A percentile compares a stretch with the other conserved stretches of the same genome.
phyloP scores from a whole-genome alignment of 2,888 invertebrate genomes.

The Macrophya annulata region DNA sequence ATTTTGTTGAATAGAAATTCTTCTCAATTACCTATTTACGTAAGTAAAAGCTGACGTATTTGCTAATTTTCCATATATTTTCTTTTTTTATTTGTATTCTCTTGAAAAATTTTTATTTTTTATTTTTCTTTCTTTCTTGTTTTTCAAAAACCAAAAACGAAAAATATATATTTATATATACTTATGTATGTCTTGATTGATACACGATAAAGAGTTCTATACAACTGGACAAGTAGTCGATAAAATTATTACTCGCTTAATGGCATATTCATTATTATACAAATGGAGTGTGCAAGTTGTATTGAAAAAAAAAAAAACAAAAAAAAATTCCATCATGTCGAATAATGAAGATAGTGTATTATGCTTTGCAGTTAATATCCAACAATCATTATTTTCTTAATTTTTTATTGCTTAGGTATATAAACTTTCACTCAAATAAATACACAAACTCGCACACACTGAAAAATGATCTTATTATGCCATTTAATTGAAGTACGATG shows the following conservation, averaged over 20 bases:
- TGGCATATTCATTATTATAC: slow-evolving; percentile 6
- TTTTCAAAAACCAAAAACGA: slow-evolving; percentile 18
- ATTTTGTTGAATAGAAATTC: not conserved
- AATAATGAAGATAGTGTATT: not conserved
- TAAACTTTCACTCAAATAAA: slow-evolving; percentile 6
- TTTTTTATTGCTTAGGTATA: not conserved
- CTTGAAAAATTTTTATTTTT: not conserved
- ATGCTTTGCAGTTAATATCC: not conserved
- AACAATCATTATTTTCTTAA: not conserved
- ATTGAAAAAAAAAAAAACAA: not conserved
- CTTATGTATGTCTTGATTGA: slow-evolving; percentile 9
- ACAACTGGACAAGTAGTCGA: slow-evolving; percentile 25
- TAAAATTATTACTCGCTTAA: not conserved
- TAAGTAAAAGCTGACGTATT: not conserved
- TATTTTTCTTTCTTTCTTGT: not conserved
- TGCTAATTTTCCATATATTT: not conserved
- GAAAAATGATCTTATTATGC: not conserved
- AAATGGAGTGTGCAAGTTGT: slow-evolving; percentile 5
- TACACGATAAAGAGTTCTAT: slow-evolving; percentile 28
- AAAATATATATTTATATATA: slow-evolving; percentile 21
- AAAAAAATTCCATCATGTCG: not conserved
- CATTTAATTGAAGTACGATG: slow-evolving; percentile 29
- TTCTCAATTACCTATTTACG: not conserved
- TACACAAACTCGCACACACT: slow-evolving; percentile 21
- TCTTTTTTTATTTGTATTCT: not conserved